Conservation (phyloP, 1,140 invertebrate species). For the Holcopasites calliopsidis region DNA sequence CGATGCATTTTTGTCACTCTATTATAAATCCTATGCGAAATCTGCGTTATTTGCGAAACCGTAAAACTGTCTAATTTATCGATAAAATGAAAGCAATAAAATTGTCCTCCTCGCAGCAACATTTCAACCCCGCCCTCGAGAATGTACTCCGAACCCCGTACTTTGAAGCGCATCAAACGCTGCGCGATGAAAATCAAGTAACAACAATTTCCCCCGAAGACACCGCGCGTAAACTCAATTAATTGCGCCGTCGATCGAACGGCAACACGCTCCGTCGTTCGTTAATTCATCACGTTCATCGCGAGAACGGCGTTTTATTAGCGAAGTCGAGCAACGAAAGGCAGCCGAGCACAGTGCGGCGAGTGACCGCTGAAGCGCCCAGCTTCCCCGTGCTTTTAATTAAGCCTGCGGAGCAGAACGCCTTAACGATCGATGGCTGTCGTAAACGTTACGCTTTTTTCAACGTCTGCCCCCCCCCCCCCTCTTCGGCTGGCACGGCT, state of each 20-base stretch:
- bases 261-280: background rate
- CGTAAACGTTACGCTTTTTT: conserved; percentile 38
- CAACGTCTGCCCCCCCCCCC: background rate
- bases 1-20: too few species aligned
- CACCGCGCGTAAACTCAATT: background rate
- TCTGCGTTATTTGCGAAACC: too few species aligned
- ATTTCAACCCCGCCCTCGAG: too few species aligned
- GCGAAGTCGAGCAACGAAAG: background rate
- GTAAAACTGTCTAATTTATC: too few species aligned
- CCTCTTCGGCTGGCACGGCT: too few species aligned
- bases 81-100: too few species aligned
- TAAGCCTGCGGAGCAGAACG: conserved; percentile 32
- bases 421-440: conserved; percentile 48
- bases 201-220: background rate
- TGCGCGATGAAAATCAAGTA: too few species aligned
- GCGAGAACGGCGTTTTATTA: conserved; percentile 8
- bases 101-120: too few species aligned
- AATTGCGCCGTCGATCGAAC: background rate
- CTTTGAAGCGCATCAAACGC: too few species aligned
- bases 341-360: too few species aligned
- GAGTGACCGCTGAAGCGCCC: background rate
- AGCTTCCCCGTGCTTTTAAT: conserved; percentile 52
- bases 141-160: too few species aligned
- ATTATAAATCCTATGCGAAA: too few species aligned
- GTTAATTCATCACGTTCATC: conserved; percentile 36